phyloP scores from a whole-genome alignment of 1,140 invertebrate genomes.

The Thaumetopoea pityocampa region DNA sequence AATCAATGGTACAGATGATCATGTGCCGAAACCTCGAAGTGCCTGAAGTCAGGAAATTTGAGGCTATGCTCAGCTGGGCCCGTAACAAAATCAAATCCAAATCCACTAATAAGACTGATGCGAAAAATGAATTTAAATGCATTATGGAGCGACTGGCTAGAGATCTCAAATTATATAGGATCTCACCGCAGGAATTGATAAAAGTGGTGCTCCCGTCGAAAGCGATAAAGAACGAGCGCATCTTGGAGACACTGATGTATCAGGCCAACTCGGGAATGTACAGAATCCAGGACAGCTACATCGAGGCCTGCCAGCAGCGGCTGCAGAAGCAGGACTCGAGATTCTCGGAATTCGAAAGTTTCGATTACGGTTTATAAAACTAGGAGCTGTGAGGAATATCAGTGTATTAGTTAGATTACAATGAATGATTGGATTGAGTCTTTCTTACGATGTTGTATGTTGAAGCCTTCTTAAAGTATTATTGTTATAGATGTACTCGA shows the following conservation, averaged over 20 bases:
- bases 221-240: conserved; percentile 94
- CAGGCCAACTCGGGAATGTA: conserved; percentile 96
- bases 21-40: conserved; percentile 92
- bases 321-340: conserved; percentile 91
- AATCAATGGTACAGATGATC: conserved; percentile 96
- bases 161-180: conserved; percentile 92
- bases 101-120: conserved; percentile 85
- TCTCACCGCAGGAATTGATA: conserved; percentile 94
- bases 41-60: conserved; percentile 93
- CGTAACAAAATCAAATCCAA: conserved; percentile 87
- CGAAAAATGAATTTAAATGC: conserved; percentile 92
- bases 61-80: conserved; percentile 94
- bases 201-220: conserved; percentile 95
- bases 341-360: conserved; percentile 87
- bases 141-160: conserved; percentile 93
- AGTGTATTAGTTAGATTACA: conserved; percentile 70
- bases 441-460: conserved; percentile 64
- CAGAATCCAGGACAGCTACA: conserved; percentile 90
- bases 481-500: conserved; percentile 71
- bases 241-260: conserved; percentile 94
- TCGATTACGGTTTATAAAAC: conserved; percentile 82
- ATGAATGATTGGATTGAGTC: conserved; percentile 52
- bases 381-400: conserved; percentile 66
- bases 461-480: conserved; percentile 72
- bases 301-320: conserved; percentile 91